Evolutionary conservation across 1,140 invertebrate species (phyloP), one percentile per base, ranked within the genome.

Genomic region (Panulirus ornatus): DNA sequence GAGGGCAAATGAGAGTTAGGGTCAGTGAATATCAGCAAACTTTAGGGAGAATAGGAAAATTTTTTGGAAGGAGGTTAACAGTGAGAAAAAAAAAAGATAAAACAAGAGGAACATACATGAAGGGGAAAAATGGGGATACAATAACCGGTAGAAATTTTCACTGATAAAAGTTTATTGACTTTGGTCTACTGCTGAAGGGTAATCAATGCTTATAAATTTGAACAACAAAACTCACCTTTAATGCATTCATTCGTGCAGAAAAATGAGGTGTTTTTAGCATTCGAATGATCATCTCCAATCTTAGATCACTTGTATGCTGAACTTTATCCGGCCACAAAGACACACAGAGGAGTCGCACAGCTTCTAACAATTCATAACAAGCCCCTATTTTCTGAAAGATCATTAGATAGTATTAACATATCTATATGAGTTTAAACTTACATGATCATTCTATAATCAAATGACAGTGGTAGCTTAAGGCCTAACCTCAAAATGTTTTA

Each of bases 241-340:
- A 92, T 6, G 94, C 95, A 93, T 95, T 95, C 94, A 95, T 95
- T 92, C 94, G 94, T 63, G 95, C 94, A 93, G 95, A 95, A 92
- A 95, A 95, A 92, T 95, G 94, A 44, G 95, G 94, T 19, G 94
- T 94, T 92, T 95, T 95, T 34, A 95, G 93, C 95, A 95, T 95
- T 51, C 94, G 93, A 34, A 95, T 92, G 42, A 95, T 94, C 44
- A 95, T 93, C 71, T 95, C 93, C 51, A 95, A 92, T 63, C 94
- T 93, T 2, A 95, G 93, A 54, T 94, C 92, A 93, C 94, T 94
- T 40, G 95, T 93, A 2, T 93, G 92, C 70, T 94, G 93, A 51
- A 94, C 93, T 85, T 95, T 93, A 27, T 94, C 92, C 6, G 94
- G 94, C 94, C 95, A 95, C 92, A 95, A 93, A 84, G 93, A 92